Base-by-base conservation (phyloP, 2,797 vertebrate genomes). In the Basileuterus tristriatus region DNA sequence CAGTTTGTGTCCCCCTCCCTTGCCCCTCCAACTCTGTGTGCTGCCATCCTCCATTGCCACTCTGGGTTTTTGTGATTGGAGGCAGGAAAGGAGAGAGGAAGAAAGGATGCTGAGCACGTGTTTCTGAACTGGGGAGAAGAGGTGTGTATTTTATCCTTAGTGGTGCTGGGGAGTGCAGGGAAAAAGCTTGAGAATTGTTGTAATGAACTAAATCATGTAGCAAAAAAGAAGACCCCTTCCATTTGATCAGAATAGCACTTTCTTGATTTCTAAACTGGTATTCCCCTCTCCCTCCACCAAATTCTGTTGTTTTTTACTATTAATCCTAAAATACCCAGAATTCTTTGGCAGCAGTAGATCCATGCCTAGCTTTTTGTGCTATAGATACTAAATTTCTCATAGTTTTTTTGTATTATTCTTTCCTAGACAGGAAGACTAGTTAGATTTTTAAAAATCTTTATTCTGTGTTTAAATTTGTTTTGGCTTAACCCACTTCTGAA, bases 281-380 rank as follows among this genome's bases (percentile, higher is more conserved):
- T 5, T 7, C 9, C 5, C 6, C 20, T 17, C 8, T 11, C 12
- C 6, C 7, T 11, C 24, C 8, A 4, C 5, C 34, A 18, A 17
- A 20, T 71, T 60, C 46, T 68, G 21, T 27, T 83, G 0, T 55
- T 63, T 63, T 64, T 17, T 89, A 27, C 22, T 56, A 15, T 60
- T 68, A 80, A 50, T 59, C 32, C 36, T 64, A 27, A 87, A 64
- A 56, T 82, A 64, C 34, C 7, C 24, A 50, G 44, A 88, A 55
- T 19, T 83, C 11, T 69, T 76, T 70, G 32, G 34, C 29, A 58
- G 37, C 18, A 53, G 12, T 6, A 2, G 44, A 59, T 52, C 26
- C 15, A 23, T 59, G 32, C 32, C 15, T 77, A 15, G 20, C 11
- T 90, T 79, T 68, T 67, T 76, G 22, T 65, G 41, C 39, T 67